Conservation (phyloP, 2,888 invertebrate species). For the Trichogramma evanescens region DNA sequence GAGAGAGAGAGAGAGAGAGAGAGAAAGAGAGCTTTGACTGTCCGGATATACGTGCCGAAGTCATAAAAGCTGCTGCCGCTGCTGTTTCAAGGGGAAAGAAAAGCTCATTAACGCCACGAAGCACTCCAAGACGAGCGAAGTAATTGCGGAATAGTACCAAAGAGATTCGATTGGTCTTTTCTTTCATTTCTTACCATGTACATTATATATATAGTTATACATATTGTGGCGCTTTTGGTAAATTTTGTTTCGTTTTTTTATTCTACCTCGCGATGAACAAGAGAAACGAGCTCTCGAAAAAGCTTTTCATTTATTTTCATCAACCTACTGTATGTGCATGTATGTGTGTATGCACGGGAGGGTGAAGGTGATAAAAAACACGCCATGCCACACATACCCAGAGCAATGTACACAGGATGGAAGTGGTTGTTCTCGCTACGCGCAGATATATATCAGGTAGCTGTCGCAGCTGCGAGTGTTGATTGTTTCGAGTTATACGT, state of each 20-base stretch:
- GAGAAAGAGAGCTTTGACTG: constrained; percentile 10
- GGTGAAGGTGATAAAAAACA: too few species aligned
- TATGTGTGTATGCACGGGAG: too few species aligned
- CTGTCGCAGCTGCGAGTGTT: too few species aligned
- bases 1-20: background rate
- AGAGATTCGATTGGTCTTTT: constrained; percentile 21
- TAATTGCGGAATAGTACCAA: constrained; percentile 23
- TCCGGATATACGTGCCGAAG: constrained; percentile 19
- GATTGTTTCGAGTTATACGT: too few species aligned
- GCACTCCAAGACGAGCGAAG: constrained; percentile 25
- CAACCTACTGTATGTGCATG: background rate
- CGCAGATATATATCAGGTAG: too few species aligned
- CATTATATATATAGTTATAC: background rate
- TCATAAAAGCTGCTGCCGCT: constrained; percentile 18
- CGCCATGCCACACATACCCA: too few species aligned
- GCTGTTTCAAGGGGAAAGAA: constrained; percentile 15
- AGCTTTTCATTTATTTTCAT: constrained; percentile 18
- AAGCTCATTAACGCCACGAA: constrained; percentile 28
- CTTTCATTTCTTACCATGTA: background rate
- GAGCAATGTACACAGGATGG: too few species aligned
- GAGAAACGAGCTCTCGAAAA: constrained; percentile 13
- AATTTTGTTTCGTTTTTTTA: background rate
- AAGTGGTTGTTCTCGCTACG: too few species aligned
- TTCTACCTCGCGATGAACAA: constrained; percentile 10
- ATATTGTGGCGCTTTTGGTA: background rate